A percentile compares a stretch with the other conserved stretches of the same genome.
These are phyloP conservation scores for Herminia tarsipennalis DNA, from an alignment of 2,888 invertebrate species.

Conservation along the genomic window DNA sequence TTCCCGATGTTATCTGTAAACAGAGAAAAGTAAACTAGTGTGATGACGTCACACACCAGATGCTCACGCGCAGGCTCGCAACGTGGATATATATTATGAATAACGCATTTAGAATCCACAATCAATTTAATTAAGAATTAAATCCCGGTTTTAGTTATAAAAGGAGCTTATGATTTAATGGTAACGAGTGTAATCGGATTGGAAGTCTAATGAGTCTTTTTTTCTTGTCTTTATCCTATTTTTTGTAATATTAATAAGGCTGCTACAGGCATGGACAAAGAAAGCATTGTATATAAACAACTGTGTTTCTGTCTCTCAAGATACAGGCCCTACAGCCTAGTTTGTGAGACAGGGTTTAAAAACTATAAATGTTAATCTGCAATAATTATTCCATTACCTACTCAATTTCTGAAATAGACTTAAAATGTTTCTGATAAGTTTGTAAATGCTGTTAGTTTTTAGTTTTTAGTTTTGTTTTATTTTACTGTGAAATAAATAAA, in stretches of 20 bases:
- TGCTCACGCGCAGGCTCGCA: slow-evolving; percentile 27
- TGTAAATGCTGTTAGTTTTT: too few species aligned
- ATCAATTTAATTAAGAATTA: slow-evolving; percentile 6
- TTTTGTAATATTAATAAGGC: slow-evolving; percentile 1
- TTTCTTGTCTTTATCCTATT: not conserved
- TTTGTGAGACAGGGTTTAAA: too few species aligned
- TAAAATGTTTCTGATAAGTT: too few species aligned
- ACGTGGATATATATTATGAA: slow-evolving; percentile 22
- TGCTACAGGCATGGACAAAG: not conserved
- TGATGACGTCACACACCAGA: slow-evolving; percentile 44
- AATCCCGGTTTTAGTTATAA: slow-evolving; percentile 27
- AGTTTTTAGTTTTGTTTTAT: too few species aligned
- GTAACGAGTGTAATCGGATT: slow-evolving; percentile 8
- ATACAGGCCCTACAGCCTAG: too few species aligned
- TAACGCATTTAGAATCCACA: slow-evolving; percentile 16
- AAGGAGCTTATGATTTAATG: slow-evolving; percentile 21
- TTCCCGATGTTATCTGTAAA: slow-evolving; percentile 37
- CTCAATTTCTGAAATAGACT: too few species aligned
- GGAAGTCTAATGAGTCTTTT: slow-evolving; percentile 1
- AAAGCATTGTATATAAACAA: too few species aligned
- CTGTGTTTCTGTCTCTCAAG: too few species aligned
- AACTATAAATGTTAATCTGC: too few species aligned
- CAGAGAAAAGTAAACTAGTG: slow-evolving; percentile 42
- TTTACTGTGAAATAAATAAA: too few species aligned
- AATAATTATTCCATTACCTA: too few species aligned